Evolutionary conservation across 1,140 invertebrate species (phyloP).

Genomic region (Notospermus geniculatus): DNA sequence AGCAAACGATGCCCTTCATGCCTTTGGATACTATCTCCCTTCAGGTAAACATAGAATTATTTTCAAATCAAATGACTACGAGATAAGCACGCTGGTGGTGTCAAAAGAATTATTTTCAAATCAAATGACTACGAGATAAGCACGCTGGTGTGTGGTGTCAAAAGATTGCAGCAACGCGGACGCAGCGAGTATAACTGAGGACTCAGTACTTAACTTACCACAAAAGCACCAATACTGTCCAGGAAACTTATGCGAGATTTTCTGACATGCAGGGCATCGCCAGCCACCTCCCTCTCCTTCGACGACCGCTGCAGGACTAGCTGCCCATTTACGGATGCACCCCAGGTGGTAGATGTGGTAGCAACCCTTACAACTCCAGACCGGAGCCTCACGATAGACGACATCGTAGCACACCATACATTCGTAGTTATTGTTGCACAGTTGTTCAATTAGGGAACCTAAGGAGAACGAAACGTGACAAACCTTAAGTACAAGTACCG

Average conservation of each 20-base stretch:
- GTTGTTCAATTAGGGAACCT: slow-evolving; percentile 76
- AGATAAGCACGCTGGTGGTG: too few species aligned
- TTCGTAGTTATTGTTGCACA: slow-evolving; percentile 75
- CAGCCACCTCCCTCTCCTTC: slow-evolving; percentile 69
- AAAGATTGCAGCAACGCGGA: too few species aligned
- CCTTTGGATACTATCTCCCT: too few species aligned
- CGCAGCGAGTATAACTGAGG: too few species aligned
- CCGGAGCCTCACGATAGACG: slow-evolving; percentile 72
- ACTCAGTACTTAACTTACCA: slow-evolving; percentile 32
- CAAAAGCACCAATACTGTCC: slow-evolving; percentile 55
- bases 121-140: slow-evolving; percentile 59
- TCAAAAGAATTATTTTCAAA: too few species aligned
- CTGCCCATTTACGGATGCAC: slow-evolving; percentile 90
- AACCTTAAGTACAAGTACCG: too few species aligned
- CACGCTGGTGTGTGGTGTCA: too few species aligned
- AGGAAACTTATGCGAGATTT: slow-evolving; percentile 34
- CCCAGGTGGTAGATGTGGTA: slow-evolving; percentile 86
- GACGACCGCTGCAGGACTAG: slow-evolving; percentile 65
- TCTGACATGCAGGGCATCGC: slow-evolving; percentile 74
- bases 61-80: too few species aligned
- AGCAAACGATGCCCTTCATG: slow-evolving; percentile 58
- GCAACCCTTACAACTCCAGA: slow-evolving; percentile 89
- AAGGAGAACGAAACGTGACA: too few species aligned
- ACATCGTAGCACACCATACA: slow-evolving; percentile 89
- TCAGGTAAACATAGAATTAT: too few species aligned